Evolutionary conservation across 2,888 invertebrate genomes (phyloP), one percentile per base, ranked within the genome.

Genomic region (Tethea ocularis): DNA sequence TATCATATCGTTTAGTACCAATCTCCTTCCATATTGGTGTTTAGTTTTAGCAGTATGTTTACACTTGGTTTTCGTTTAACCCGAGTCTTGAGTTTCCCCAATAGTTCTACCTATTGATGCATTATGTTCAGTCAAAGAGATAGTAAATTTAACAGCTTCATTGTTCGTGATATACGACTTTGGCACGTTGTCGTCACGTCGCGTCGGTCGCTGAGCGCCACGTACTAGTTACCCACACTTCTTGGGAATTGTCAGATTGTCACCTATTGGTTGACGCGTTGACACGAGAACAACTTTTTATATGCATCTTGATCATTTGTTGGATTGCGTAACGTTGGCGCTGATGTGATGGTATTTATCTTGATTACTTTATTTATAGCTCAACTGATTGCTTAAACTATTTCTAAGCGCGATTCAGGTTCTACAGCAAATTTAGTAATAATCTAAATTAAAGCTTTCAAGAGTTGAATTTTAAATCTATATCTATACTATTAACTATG

Each of bases 141-240:
- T 67, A 67, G 70, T 74, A 75, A 73, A 70, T 62, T 78, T 80
- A 72, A 75, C 68, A 59, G 66, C 69, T 66, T 64, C 75, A 79
- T 82, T 80, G 81, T 81, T 72, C 61, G 52, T 61, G 57, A 57
- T 41, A 17, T 36, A 56, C 57, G 58, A 41, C 57, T 57, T 41
- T 11, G 52, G 57, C 58, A 67, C 59, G 59, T 53, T 17, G 46
- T 56, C 41, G 56, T 46, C 46, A 24, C 15, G 46, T 17, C 5
- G 23, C 38, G 60, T 59, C 53, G 56, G 66, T 62, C 61, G 58
- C 52, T 51, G 52, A 51, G 56, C 51, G 59, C 33, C 17, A 54
- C 54, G 33, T 10, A 15, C 15, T 46, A 51, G 41, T 15, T 46
- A 46, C 46, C 46, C 46, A n/a, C 46, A 46, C 20, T 46, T 62